A percentile compares a stretch with the other conserved stretches of the same genome.
phyloP scores from a whole-genome alignment of 2,888 invertebrate species.

The Spodoptera exigua region DNA sequence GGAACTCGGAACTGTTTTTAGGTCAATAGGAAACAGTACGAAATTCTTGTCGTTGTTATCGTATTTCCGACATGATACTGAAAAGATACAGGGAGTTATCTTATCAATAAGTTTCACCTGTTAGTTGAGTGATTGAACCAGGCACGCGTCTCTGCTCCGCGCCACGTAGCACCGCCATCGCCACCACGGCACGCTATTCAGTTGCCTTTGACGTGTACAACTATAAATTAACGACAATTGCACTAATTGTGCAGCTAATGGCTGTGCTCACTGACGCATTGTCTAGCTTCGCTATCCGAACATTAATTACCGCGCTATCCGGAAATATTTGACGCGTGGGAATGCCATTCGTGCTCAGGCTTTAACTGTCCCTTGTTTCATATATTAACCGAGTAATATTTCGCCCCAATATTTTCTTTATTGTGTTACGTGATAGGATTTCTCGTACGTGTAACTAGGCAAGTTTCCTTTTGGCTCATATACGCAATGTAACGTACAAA shows the following conservation, averaged over 20 bases:
- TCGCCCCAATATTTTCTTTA: conserved; percentile 70
- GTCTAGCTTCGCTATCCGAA: conserved; percentile 78
- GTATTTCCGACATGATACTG: conserved; percentile 25
- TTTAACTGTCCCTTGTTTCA: conserved; percentile 54
- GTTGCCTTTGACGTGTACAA: conserved; percentile 71
- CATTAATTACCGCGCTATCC: conserved; percentile 76
- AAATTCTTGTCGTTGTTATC: conserved; percentile 28
- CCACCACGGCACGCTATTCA: conserved; percentile 38
- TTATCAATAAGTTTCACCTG: conserved; percentile 40
- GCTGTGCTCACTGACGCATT: conserved; percentile 80
- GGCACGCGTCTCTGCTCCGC: conserved; percentile 27
- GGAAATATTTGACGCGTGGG: conserved; percentile 78
- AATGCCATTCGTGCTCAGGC: conserved; percentile 67
- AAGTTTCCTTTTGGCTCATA: conserved; percentile 49
- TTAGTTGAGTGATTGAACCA: conserved; percentile 42
- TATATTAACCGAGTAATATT: conserved; percentile 61
- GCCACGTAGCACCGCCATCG: conserved; percentile 10
- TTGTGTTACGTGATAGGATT: conserved; percentile 78
- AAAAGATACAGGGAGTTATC: conserved; percentile 26
- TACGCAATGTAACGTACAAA: conserved; percentile 54
- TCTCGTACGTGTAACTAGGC: conserved; percentile 49
- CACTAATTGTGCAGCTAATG: conserved; percentile 87
- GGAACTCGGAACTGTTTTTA: conserved; percentile 16
- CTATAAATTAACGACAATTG: conserved; percentile 88
- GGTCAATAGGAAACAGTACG: conserved; percentile 40